Conservation (phyloP, 2,888 invertebrate genomes). For the Dinocampus coccinellae region DNA sequence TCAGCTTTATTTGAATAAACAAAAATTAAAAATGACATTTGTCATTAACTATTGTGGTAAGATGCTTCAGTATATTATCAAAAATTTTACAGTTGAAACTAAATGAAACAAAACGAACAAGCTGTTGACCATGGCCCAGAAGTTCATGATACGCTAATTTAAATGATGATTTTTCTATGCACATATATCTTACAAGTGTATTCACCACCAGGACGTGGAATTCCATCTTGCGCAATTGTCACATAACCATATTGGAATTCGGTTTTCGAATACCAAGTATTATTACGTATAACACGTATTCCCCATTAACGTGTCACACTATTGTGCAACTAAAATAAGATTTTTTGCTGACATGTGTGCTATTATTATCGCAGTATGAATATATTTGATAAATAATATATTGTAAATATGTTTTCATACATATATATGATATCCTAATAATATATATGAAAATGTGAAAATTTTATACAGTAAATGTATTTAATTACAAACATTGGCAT, state of each 20-base stretch:
- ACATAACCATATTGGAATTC: constrained; percentile 46
- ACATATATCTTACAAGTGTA: constrained; percentile 11
- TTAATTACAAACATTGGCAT: background rate
- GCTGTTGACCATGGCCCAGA: constrained; percentile 58
- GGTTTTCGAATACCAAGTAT: constrained; percentile 59
- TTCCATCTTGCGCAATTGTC: constrained; percentile 39
- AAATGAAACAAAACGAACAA: background rate
- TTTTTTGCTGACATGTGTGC: background rate
- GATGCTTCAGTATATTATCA: background rate
- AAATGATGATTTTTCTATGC: constrained; percentile 46
- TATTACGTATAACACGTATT: constrained; percentile 44
- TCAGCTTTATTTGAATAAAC: too few relatives aligned
- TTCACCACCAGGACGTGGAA: constrained; percentile 28
- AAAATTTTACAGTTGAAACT: background rate
- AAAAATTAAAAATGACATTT: too few relatives aligned
- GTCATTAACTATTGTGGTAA: background rate
- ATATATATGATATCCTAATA: too few relatives aligned
- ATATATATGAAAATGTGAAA: too few relatives aligned
- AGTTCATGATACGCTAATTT: constrained; percentile 35
- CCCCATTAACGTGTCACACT: constrained; percentile 34
- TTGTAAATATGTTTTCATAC: background rate
- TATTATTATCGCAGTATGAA: background rate
- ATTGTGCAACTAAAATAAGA: constrained; percentile 38
- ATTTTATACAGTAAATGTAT: too few relatives aligned
- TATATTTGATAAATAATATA: background rate